A percentile compares a stretch with the other conserved stretches of the same genome.
These are phyloP conservation scores for Oncorhynchus masou DNA, from an alignment of 2,113 vertebrate genomes.

Conservation along the genomic window DNA sequence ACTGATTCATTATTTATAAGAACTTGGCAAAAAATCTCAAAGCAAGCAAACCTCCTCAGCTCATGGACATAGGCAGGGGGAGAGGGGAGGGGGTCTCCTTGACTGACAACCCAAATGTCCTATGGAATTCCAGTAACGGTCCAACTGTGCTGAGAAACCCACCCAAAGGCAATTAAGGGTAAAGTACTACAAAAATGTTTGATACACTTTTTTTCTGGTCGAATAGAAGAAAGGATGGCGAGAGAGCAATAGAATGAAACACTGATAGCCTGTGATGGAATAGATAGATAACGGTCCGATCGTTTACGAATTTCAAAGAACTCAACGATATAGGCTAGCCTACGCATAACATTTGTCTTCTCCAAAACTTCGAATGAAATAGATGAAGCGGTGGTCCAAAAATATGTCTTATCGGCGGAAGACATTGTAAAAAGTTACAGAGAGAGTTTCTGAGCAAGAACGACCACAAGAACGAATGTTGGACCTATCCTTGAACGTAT, in stretches of 20 bases:
- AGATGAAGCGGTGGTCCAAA: background rate
- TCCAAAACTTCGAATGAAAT: slow-evolving; percentile 7
- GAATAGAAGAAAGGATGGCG: slow-evolving; percentile 41
- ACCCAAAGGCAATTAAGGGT: slow-evolving; percentile 80
- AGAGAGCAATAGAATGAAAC: slow-evolving; percentile 40
- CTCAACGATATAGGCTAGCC: background rate
- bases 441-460: slow-evolving; percentile 8
- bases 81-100: slow-evolving; percentile 43
- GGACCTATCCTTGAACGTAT: slow-evolving; percentile 11
- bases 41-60: slow-evolving; percentile 43
- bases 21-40: too few relatives aligned
- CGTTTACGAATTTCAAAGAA: background rate
- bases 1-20: too few relatives aligned
- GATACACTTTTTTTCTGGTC: slow-evolving; percentile 58
- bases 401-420: slow-evolving; percentile 13
- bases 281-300: slow-evolving; percentile 8
- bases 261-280: background rate
- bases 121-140: slow-evolving; percentile 64
- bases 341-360: background rate
- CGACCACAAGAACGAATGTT: slow-evolving; percentile 28
- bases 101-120: slow-evolving; percentile 65
- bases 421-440: slow-evolving; percentile 21
- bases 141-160: slow-evolving; percentile 65
- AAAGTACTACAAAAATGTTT: slow-evolving; percentile 76
- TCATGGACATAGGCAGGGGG: slow-evolving; percentile 7